Evolutionary conservation across 2,113 vertebrate species (phyloP).

Genomic region (Paraplagusia blochii): DNA sequence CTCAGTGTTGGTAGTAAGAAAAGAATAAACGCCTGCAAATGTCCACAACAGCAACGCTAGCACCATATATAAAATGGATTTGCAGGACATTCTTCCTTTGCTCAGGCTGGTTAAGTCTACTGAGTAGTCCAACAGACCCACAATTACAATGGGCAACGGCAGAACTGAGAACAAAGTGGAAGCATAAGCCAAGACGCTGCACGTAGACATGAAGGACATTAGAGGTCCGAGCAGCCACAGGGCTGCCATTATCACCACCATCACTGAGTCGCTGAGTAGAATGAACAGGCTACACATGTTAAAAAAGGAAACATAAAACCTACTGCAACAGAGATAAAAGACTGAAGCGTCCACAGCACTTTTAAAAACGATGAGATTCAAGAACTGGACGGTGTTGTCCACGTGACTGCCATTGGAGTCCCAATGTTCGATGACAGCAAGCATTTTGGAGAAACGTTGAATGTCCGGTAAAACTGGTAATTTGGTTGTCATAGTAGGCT

Average conservation of each 20-base stretch:
- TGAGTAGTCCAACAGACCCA: conserved; percentile 58
- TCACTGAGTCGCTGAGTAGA: conserved; percentile 52
- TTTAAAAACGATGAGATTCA: conserved; percentile 62
- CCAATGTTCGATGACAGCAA: conserved; percentile 51
- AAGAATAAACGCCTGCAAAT: conserved; percentile 31
- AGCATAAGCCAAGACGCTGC: conserved; percentile 55
- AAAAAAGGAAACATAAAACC: conserved; percentile 40
- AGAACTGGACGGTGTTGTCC: conserved; percentile 46
- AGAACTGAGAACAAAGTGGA: conserved; percentile 57
- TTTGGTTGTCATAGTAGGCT: neutral
- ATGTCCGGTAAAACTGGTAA: neutral
- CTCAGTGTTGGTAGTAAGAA: neutral
- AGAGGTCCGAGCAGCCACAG: conserved; percentile 39
- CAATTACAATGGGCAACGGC: conserved; percentile 59
- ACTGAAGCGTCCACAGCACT: conserved; percentile 41
- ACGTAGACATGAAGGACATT: conserved; percentile 15
- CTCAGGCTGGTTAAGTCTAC: neutral
- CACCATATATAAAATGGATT: conserved; percentile 20
- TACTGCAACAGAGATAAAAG: conserved; percentile 39
- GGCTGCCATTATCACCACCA: conserved; percentile 9
- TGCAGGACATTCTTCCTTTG: neutral
- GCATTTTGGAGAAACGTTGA: conserved; percentile 31
- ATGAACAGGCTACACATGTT: conserved; percentile 63
- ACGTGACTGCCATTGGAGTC: neutral
- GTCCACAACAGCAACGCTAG: conserved; percentile 58